phyloP scores from a whole-genome alignment of 2,113 vertebrate genomes.

The Calyptomena viridis region DNA sequence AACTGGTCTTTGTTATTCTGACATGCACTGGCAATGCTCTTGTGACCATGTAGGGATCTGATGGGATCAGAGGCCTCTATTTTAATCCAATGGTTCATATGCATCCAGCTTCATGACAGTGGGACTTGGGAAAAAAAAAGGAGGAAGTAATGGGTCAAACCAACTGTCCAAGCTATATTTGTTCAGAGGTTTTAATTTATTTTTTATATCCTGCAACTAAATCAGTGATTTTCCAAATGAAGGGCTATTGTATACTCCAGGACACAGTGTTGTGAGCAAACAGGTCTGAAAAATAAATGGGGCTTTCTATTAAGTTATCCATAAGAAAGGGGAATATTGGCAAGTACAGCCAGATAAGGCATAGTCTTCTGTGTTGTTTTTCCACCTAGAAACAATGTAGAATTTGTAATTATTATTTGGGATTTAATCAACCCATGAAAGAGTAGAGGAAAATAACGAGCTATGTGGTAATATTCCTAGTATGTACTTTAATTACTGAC shows the following conservation, averaged over 20 bases:
- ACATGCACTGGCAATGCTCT: background rate
- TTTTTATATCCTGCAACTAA: background rate
- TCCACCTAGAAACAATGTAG: background rate
- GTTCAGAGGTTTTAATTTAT: background rate
- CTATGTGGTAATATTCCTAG: background rate
- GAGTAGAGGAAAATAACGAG: background rate
- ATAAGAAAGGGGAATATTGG: background rate
- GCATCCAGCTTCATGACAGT: background rate
- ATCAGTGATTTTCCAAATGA: background rate
- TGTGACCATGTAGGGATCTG: background rate
- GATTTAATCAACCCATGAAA: constrained; percentile 1
- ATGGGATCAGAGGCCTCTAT: background rate
- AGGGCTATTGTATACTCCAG: background rate
- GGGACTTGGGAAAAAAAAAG: background rate
- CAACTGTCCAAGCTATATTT: background rate
- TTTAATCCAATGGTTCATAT: background rate
- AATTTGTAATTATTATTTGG: background rate
- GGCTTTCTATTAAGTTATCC: background rate
- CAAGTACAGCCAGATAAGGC: background rate
- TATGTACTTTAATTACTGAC: constrained; percentile 22
- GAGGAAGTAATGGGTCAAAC: background rate
- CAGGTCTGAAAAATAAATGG: background rate
- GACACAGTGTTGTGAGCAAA: background rate
- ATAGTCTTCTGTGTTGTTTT: background rate
- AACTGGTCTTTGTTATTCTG: background rate